A percentile compares a stretch with the other conserved stretches of the same genome.
phyloP scores from a whole-genome alignment of 2,888 invertebrate genomes.

The Hirudinaria manillensis region DNA sequence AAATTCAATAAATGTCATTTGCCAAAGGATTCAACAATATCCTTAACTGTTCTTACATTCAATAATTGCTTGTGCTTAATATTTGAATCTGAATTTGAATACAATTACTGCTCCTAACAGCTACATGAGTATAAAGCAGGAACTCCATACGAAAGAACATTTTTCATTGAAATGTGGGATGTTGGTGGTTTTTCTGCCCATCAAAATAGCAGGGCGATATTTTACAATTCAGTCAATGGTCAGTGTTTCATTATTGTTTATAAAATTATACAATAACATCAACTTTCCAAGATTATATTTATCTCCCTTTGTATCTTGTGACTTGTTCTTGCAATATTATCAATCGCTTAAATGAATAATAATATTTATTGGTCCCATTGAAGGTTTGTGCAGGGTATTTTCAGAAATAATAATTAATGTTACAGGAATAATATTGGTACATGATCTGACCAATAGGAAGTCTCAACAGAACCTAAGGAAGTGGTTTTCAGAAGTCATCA shows the following conservation, averaged over 20 bases:
- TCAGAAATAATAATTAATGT: not conserved
- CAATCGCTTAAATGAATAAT: too few species aligned
- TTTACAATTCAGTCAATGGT: slow-evolving; percentile 89
- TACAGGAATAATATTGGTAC: slow-evolving; percentile 81
- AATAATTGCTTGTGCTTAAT: not conserved
- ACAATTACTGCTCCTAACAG: slow-evolving; percentile 42
- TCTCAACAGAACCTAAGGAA: slow-evolving; percentile 86
- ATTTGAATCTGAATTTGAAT: not conserved
- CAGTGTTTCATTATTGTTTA: slow-evolving; percentile 39
- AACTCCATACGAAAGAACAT: slow-evolving; percentile 80
- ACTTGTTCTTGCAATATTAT: too few species aligned
- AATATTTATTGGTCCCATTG: too few species aligned
- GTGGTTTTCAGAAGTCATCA: slow-evolving; percentile 85
- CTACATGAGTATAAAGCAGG: slow-evolving; percentile 90
- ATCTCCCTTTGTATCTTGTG: too few species aligned
- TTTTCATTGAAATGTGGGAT: slow-evolving; percentile 93
- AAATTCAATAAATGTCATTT: too few species aligned
- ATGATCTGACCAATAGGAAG: slow-evolving; percentile 91
- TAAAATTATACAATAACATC: too few species aligned
- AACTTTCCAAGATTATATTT: too few species aligned
- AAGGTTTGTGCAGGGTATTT: too few species aligned
- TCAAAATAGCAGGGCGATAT: slow-evolving; percentile 83
- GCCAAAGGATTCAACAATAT: too few species aligned
- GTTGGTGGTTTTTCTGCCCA: slow-evolving; percentile 90
- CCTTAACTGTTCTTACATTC: too few species aligned